Percentiles rank a stretch among this genome's conserved stretches.
phyloP scores from a whole-genome alignment of 2,113 vertebrate genomes.

The Nannospalax galili region DNA sequence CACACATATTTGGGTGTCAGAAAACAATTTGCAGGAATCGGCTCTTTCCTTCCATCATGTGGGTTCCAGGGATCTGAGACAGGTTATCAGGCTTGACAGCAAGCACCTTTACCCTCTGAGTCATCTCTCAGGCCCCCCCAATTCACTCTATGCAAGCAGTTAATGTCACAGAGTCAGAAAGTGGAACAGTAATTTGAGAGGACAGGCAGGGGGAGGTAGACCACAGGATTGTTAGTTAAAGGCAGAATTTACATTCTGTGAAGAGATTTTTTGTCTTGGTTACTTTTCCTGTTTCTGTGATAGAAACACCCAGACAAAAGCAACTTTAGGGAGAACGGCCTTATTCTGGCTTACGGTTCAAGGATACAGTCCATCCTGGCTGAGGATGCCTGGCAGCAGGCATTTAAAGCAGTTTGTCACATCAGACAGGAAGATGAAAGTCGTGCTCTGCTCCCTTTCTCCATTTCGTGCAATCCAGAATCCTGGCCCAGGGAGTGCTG shows the following conservation, averaged over 20 bases:
- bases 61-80: no score
- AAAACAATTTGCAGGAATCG: background rate
- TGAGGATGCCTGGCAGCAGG: background rate
- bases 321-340: background rate
- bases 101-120: background rate
- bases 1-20: background rate
- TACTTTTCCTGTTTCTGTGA: background rate
- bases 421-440: background rate
- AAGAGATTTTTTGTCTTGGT: background rate
- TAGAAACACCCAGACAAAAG: background rate
- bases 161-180: background rate
- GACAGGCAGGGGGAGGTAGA: rapidly evolving
- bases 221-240: background rate
- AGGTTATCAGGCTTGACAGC: background rate
- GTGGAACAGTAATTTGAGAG: background rate
- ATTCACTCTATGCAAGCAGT: background rate
- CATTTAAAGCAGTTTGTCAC: background rate
- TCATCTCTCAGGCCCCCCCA: background rate
- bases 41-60: background rate
- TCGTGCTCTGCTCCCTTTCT: background rate
- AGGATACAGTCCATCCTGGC: no score
- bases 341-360: background rate
- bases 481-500: background rate
- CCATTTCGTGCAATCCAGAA: background rate
- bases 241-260: no score